These are phyloP conservation scores for Ochropleura leucogaster DNA, from an alignment of 2,888 invertebrate genomes.

Conservation along the genomic window DNA sequence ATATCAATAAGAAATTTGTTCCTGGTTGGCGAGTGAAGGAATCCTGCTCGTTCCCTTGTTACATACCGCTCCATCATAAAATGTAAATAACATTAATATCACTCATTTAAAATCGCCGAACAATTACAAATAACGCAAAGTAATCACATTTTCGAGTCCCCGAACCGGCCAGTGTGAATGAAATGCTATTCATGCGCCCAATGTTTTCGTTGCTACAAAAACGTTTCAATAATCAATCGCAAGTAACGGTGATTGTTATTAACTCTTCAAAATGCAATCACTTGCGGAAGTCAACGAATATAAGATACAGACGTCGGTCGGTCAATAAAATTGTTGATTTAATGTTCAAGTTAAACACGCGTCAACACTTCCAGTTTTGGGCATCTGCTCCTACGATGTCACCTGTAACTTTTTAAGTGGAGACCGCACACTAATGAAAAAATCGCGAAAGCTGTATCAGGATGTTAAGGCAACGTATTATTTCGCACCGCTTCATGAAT, in stretches of 20 bases:
- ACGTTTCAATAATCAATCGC: constrained; percentile 68
- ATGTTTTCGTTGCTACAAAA: constrained; percentile 64
- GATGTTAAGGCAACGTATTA: constrained; percentile 56
- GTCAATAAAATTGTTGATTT: constrained; percentile 62
- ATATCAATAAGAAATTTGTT: constrained; percentile 84
- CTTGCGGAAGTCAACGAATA: constrained; percentile 38
- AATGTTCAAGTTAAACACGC: constrained; percentile 66
- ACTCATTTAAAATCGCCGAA: constrained; percentile 79
- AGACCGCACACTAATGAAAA: constrained; percentile 61
- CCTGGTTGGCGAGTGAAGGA: constrained; percentile 85
- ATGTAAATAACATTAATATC: constrained; percentile 83
- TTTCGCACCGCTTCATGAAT: constrained; percentile 58
- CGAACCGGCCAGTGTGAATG: constrained; percentile 73
- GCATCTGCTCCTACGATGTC: constrained; percentile 69
- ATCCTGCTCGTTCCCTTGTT: constrained; percentile 78
- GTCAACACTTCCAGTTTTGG: constrained; percentile 69
- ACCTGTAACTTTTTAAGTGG: constrained; percentile 66
- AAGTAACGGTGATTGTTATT: constrained; percentile 73
- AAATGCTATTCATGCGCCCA: constrained; percentile 72
- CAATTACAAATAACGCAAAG: constrained; percentile 74
- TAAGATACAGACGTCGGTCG: constrained; percentile 45
- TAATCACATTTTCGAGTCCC: constrained; percentile 70
- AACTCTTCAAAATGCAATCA: constrained; percentile 60
- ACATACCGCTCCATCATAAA: constrained; percentile 87
- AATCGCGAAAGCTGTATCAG: constrained; percentile 62